These are phyloP conservation scores for Megalonaias nervosa DNA, from an alignment of 1,140 invertebrate genomes.

Conservation along the genomic window DNA sequence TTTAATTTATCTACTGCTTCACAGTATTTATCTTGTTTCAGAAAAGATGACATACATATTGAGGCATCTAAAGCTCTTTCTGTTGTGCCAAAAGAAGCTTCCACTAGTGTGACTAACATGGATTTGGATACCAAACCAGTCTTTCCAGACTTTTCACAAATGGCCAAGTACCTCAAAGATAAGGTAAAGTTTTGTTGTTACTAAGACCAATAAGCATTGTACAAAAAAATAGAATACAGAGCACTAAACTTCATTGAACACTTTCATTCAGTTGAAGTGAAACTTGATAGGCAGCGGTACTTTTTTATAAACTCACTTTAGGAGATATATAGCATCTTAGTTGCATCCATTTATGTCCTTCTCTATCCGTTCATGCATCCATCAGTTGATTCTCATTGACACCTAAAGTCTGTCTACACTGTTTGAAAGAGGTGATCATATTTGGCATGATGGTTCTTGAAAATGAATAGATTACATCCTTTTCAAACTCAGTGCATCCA, in stretches of 20 bases:
- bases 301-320: not conserved
- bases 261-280: not conserved
- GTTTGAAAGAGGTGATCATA: too few species aligned
- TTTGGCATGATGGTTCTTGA: too few species aligned
- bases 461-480: too few species aligned
- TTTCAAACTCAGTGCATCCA: too few species aligned
- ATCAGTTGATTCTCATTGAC: too few species aligned
- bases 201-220: not conserved
- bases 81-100: too few species aligned
- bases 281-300: not conserved
- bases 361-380: too few species aligned
- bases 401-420: too few species aligned
- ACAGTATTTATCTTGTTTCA: conserved; percentile 61
- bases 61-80: conserved; percentile 77
- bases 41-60: conserved; percentile 83
- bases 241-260: not conserved
- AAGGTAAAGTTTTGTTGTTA: conserved; percentile 72
- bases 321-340: not conserved
- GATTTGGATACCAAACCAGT: conserved; percentile 4
- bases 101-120: too few species aligned
- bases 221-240: not conserved
- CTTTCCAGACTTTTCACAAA: conserved; percentile 77
- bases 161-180: conserved; percentile 78
- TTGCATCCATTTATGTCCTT: not conserved
- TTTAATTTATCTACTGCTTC: too few species aligned